Evolutionary conservation across 2,888 invertebrate genomes (phyloP), one percentile per base, ranked within the genome.

Genomic region (Thereva unica): DNA sequence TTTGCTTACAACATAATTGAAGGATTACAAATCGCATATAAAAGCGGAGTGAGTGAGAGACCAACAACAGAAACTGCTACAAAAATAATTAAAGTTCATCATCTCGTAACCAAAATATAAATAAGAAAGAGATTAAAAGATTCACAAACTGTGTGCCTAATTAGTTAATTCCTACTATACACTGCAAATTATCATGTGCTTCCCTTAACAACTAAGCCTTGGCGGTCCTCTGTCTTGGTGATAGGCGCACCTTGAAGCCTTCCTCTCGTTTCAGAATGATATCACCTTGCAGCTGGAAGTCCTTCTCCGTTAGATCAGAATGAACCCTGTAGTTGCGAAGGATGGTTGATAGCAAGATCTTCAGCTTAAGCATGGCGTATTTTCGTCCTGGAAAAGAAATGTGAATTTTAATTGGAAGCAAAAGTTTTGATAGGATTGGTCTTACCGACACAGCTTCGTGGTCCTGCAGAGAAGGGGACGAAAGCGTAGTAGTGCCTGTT

Each of bases 381-480:
- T 91, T 91, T 70, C 91, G 88, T 78, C 86, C 90, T 91, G 78
- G 72, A 75, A 76, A 70, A 45, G 10, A 59, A 37, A 54, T 47
- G 23, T 6, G 10, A 45, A 12, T 9, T 50, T 40, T 10, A 63
- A 65, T 37, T 34, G 34, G 6, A 5, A 42, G 40, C 7, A 54
- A 38, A n/a, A 44, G n/a, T 37, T 77, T 1, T 7, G 38, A 10
- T 52, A 9, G 55, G 12, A 56, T 47, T 40, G 8, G 56, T 80
- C 88, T 83, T 74, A 89, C 90, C 90, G 69, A 90, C 89, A 77
- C 90, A 90, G 82, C 89, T 89, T 74, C 92, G 86, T 4, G 92
- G 91, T 45, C 91, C 92, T 69, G 92, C 92, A 59, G 91, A 91
- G 84, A 92, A 92, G 8, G 92, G 91, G 63, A 92, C 87, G 75